Conservation (phyloP, 2,888 invertebrate genomes). For the Cryptops parisi region DNA sequence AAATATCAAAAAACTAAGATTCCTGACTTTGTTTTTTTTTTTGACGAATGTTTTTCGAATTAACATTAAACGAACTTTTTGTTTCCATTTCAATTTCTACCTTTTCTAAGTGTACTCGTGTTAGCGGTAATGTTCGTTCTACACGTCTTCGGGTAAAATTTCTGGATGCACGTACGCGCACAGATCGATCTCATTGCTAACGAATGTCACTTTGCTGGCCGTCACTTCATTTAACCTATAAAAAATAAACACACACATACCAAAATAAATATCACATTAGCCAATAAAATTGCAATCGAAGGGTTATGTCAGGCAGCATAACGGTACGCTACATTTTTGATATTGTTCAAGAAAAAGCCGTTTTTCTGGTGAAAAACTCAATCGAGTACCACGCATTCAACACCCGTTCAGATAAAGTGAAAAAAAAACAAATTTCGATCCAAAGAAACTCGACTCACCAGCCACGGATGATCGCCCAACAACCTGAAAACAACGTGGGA, state of each 20-base stretch:
- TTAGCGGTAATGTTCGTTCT: neutral
- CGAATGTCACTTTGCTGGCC: conserved; percentile 57
- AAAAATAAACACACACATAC: too few relatives aligned
- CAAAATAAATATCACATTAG: too few relatives aligned
- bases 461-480: conserved; percentile 60
- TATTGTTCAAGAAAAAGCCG: too few relatives aligned
- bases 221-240: conserved; percentile 60
- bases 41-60: too few relatives aligned
- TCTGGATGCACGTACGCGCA: conserved; percentile 62
- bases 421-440: neutral
- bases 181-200: conserved; percentile 50
- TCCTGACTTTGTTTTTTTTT: too few relatives aligned
- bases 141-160: conserved; percentile 43
- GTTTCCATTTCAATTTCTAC: too few relatives aligned
- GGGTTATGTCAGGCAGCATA: too few relatives aligned
- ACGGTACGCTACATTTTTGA: too few relatives aligned
- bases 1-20: too few relatives aligned
- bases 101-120: neutral
- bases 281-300: neutral
- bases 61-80: too few relatives aligned
- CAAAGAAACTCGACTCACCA: conserved; percentile 39
- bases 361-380: too few relatives aligned
- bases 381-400: too few relatives aligned
- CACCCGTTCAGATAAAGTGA: neutral
- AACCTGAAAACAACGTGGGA: conserved; percentile 56